Percentiles rank a stretch among this genome's conserved stretches.
phyloP scores from a whole-genome alignment of 2,113 vertebrate genomes.

The Hippocampus barbouri region DNA sequence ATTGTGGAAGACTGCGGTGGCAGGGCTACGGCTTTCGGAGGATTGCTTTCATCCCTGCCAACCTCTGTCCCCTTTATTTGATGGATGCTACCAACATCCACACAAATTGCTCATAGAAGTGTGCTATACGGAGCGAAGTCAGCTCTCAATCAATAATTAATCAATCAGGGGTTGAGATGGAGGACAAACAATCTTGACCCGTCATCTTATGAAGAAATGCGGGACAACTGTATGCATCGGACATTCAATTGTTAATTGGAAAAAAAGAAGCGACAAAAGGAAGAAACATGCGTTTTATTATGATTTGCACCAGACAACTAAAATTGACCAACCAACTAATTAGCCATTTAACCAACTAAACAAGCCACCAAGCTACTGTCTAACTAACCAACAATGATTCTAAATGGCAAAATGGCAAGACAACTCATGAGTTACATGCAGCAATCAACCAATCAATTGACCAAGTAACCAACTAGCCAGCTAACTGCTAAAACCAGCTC shows the following conservation, averaged over 20 bases:
- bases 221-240: background rate
- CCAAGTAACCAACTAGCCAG: background rate
- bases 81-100: background rate
- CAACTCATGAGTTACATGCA: no score
- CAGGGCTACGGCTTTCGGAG: slow-evolving; percentile 11
- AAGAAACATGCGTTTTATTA: background rate
- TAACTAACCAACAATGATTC: background rate
- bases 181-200: background rate
- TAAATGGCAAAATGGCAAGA: no score
- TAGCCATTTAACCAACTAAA: no score
- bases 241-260: background rate
- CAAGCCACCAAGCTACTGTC: no score
- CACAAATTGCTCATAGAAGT: background rate
- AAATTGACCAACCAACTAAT: no score
- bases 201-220: background rate
- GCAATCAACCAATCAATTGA: no score
- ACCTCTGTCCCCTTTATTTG: slow-evolving; percentile 21
- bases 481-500: background rate
- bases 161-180: background rate
- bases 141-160: background rate
- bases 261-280: background rate
- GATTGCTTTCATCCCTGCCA: slow-evolving; percentile 53
- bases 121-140: background rate
- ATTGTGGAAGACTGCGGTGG: slow-evolving; percentile 7
- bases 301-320: background rate